These are phyloP conservation scores for Caerostris darwini DNA, from an alignment of 1,140 invertebrate genomes.

Conservation along the genomic window DNA sequence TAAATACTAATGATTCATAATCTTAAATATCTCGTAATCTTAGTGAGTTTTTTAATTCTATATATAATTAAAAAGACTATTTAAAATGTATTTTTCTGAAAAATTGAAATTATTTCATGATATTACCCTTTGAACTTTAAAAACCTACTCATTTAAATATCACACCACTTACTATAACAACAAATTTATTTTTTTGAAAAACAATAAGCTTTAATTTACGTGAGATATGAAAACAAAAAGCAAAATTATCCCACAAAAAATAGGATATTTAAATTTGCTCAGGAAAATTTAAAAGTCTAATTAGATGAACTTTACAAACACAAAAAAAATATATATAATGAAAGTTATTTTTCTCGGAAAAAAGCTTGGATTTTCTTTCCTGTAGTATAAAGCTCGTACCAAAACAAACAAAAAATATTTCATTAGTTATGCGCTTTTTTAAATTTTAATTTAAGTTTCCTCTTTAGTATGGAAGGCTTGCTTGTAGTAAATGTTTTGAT, in stretches of 20 bases:
- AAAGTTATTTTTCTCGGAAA: background rate
- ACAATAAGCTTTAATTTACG: background rate
- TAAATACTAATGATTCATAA: too few species aligned
- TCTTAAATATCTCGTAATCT: too few species aligned
- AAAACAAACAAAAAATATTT: background rate
- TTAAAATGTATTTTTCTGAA: too few species aligned
- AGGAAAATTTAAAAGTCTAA: constrained; percentile 23
- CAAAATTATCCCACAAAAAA: background rate
- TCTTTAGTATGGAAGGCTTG: background rate
- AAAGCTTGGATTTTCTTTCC: constrained; percentile 12
- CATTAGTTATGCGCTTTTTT: constrained; percentile 16
- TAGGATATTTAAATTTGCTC: background rate
- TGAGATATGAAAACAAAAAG: background rate
- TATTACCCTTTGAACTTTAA: background rate
- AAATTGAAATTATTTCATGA: too few species aligned
- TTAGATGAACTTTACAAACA: background rate
- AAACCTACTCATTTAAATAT: background rate
- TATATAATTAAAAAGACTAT: too few species aligned
- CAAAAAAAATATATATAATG: background rate
- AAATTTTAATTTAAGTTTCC: constrained; percentile 27
- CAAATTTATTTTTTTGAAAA: background rate
- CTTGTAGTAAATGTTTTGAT: background rate
- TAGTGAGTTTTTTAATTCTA: too few species aligned
- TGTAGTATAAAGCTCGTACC: background rate
- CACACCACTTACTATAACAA: background rate